Evolutionary conservation across 2,888 invertebrate species (phyloP).

Genomic region (Pammene fasciana): DNA sequence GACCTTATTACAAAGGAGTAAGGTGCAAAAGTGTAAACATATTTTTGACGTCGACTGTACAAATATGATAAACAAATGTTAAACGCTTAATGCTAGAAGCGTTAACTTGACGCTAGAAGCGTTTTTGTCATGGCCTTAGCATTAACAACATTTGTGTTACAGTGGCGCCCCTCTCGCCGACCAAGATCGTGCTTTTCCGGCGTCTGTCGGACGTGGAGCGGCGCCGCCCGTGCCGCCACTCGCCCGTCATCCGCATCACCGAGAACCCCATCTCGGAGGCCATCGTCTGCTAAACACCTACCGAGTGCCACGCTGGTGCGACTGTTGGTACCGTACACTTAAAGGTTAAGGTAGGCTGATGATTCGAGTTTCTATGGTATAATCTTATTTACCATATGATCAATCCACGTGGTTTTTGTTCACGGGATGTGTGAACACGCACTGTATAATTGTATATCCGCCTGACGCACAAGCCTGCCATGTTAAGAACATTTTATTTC

Average conservation of each 20-base stretch:
- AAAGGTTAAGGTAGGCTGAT: background rate
- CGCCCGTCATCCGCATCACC: slow-evolving; percentile 89
- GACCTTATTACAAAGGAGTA: no score
- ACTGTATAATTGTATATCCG: background rate
- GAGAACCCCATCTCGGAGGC: slow-evolving; percentile 91
- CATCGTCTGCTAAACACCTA: slow-evolving; percentile 85
- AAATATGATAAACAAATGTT: no score
- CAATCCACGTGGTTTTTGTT: background rate
- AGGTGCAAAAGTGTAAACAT: no score
- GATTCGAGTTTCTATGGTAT: background rate
- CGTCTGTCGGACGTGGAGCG: slow-evolving; percentile 80
- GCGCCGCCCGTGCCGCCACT: slow-evolving; percentile 76
- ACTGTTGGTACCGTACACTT: background rate
- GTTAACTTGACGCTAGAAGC: no score
- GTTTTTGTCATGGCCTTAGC: background rate
- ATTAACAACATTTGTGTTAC: slow-evolving; percentile 47
- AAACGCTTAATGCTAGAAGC: no score
- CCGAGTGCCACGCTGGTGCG: slow-evolving; percentile 9
- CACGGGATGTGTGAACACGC: background rate
- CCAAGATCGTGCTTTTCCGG: slow-evolving; percentile 86
- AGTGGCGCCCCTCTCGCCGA: slow-evolving; percentile 89
- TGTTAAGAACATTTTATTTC: no score
- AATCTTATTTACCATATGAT: no score
- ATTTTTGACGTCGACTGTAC: no score
- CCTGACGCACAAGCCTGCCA: background rate